Conservation (phyloP, 37 sponge, comb jelly and placozoan species). For the Halisarca cf. caerulea region DNA sequence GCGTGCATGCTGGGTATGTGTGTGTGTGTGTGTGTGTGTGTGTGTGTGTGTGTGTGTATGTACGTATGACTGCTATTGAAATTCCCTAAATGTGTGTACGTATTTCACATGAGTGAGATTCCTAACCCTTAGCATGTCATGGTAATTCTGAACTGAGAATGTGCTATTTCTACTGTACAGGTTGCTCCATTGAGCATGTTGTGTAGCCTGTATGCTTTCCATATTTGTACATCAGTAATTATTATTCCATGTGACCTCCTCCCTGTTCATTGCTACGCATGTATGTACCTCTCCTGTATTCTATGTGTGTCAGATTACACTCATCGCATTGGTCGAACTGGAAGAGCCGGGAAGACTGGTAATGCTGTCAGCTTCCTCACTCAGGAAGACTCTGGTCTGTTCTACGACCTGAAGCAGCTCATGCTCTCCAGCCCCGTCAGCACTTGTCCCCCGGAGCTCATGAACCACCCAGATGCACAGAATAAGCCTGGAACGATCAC, state of each 20-base stretch:
- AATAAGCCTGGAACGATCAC: constrained; percentile 90
- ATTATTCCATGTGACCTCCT: no score
- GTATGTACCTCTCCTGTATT: neutral
- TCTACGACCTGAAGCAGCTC: constrained; percentile 94
- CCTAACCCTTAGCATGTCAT: no score
- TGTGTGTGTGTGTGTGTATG: neutral
- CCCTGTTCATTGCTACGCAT: neutral
- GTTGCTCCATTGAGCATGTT: neutral
- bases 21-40: neutral
- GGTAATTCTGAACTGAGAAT: no score
- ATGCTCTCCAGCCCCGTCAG: constrained; percentile 80
- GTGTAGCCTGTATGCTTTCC: no score
- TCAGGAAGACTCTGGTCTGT: constrained; percentile 90
- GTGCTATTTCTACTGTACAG: no score
- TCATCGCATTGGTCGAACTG: constrained; percentile 96
- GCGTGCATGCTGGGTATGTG: neutral
- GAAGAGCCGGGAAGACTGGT: constrained; percentile 95
- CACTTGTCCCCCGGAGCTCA: constrained; percentile 88
- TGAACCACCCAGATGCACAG: constrained; percentile 97
- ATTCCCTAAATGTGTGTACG: no score
- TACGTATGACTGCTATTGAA: no score
- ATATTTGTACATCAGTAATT: no score
- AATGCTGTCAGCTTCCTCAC: constrained; percentile 93
- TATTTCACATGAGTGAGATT: no score
- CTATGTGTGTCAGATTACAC: constrained; percentile 97